Conservation (phyloP, 2,888 invertebrate species). For the Pocota personata region DNA sequence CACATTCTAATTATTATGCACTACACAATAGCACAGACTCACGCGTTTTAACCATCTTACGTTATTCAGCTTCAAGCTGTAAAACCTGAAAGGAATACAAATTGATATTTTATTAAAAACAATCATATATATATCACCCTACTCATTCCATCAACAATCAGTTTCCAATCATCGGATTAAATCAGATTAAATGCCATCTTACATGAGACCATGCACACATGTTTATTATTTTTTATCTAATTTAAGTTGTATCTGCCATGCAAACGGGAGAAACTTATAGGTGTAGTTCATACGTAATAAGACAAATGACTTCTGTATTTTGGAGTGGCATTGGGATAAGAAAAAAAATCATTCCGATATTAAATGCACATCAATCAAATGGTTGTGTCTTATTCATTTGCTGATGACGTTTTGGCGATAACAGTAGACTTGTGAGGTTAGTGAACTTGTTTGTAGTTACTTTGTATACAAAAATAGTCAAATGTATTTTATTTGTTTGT, state of each 20-base stretch:
- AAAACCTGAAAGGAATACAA: no score
- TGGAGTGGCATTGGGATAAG: background rate
- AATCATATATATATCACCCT: no score
- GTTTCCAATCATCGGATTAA: slow-evolving; percentile 9
- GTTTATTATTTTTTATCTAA: slow-evolving; percentile 12
- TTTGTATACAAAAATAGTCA: background rate
- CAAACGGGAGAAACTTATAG: background rate
- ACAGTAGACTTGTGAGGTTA: slow-evolving; percentile 11
- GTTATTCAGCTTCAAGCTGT: no score
- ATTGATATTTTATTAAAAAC: no score
- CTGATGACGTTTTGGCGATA: slow-evolving; percentile 22
- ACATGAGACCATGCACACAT: background rate
- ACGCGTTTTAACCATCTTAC: no score
- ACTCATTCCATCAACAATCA: background rate
- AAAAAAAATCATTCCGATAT: slow-evolving; percentile 9
- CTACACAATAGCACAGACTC: no score
- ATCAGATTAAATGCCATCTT: slow-evolving; percentile 25
- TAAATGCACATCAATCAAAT: slow-evolving; percentile 26
- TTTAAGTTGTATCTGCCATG: background rate
- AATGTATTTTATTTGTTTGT: no score
- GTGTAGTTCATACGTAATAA: slow-evolving; percentile 13
- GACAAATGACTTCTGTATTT: slow-evolving; percentile 42
- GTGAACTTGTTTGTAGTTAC: background rate
- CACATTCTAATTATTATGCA: no score
- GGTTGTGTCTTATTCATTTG: background rate